Percentiles rank a stretch among this genome's conserved stretches.
These are phyloP conservation scores for zebrafish (Danio rerio) DNA, from an alignment of 2,113 vertebrate species.

Conservation along the genomic window DNA sequence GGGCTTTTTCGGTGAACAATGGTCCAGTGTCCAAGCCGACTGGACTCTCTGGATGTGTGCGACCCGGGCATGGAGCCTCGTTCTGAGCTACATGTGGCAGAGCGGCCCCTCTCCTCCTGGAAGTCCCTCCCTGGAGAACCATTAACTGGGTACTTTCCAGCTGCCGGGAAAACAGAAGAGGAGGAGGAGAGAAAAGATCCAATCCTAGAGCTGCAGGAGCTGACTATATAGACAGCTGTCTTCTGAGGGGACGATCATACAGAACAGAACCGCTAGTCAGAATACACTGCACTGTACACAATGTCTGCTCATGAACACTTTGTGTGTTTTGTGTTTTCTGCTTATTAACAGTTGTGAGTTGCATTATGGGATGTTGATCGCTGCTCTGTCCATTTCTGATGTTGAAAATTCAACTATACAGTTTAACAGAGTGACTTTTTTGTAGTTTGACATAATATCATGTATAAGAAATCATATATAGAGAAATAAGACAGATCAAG, in stretches of 20 bases:
- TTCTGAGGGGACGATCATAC: neutral
- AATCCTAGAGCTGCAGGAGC: neutral
- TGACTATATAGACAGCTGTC: neutral
- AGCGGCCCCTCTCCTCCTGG: slow-evolving; percentile 6
- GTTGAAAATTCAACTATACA: too few relatives aligned
- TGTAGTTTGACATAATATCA: too few relatives aligned
- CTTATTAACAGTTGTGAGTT: too few relatives aligned
- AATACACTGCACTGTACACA: too few relatives aligned
- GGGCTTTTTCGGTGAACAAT: slow-evolving; percentile 19
- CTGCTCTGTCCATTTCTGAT: too few relatives aligned
- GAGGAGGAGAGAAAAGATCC: slow-evolving; percentile 14
- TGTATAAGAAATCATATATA: too few relatives aligned
- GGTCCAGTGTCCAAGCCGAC: slow-evolving; percentile 3
- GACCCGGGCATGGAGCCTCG: slow-evolving; percentile 2
- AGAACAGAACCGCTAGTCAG: too few relatives aligned
- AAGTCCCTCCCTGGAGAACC: slow-evolving; percentile 46
- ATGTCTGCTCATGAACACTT: too few relatives aligned
- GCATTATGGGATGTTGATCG: too few relatives aligned
- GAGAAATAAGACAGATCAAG: too few relatives aligned
- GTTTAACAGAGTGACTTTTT: too few relatives aligned
- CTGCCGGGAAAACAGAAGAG: slow-evolving; percentile 3
- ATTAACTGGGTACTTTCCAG: slow-evolving; percentile 58
- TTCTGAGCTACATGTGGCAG: slow-evolving; percentile 41
- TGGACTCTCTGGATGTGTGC: slow-evolving; percentile 1
- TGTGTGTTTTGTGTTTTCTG: too few relatives aligned